A percentile compares a stretch with the other conserved stretches of the same genome.
phyloP scores from a whole-genome alignment of 2,888 invertebrate species.

The Atherix ibis region DNA sequence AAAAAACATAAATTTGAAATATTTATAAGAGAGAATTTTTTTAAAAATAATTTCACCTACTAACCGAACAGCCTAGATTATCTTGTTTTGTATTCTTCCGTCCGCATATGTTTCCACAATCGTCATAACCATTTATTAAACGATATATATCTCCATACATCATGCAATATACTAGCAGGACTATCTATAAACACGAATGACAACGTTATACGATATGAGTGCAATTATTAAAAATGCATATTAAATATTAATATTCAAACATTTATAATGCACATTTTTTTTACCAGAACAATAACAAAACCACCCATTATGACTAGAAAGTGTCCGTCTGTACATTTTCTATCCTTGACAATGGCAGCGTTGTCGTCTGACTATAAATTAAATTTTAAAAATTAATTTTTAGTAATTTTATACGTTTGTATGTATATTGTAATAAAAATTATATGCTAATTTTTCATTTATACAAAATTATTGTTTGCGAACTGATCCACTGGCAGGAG shows the following conservation, averaged over 20 bases:
- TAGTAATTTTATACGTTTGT: neutral
- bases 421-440: no score
- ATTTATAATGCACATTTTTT: slow-evolving; percentile 13
- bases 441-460: no score
- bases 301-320: slow-evolving; percentile 37
- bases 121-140: slow-evolving; percentile 45
- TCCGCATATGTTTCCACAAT: slow-evolving; percentile 49
- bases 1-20: slow-evolving; percentile 1
- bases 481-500: no score
- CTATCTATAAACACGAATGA: slow-evolving; percentile 18
- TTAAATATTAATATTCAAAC: neutral
- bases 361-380: neutral
- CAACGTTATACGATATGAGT: neutral
- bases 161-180: slow-evolving; percentile 32
- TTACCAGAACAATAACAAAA: slow-evolving; percentile 40
- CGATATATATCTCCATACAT: slow-evolving; percentile 40
- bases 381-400: neutral
- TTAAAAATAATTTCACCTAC: slow-evolving; percentile 22
- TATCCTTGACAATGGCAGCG: slow-evolving; percentile 13
- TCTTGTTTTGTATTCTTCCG: slow-evolving; percentile 13
- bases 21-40: neutral
- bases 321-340: slow-evolving; percentile 39
- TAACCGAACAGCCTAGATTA: slow-evolving; percentile 23
- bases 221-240: neutral
- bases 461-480: no score